A percentile compares a stretch with the other conserved stretches of the same genome.
phyloP scores from a whole-genome alignment of 2,113 vertebrate genomes.

The Caloenas nicobarica region DNA sequence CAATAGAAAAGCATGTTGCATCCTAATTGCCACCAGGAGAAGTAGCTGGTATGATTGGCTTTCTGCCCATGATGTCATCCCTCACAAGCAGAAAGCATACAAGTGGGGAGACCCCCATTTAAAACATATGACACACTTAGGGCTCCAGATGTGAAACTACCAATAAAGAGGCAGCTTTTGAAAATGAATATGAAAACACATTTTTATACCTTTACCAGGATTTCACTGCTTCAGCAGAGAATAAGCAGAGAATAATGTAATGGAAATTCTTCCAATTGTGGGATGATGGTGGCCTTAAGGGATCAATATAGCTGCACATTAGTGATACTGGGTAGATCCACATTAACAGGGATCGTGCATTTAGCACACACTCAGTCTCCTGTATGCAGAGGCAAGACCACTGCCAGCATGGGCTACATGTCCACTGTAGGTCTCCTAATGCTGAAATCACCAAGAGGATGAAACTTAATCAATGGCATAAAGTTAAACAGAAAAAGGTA shows the following conservation, averaged over 20 bases:
- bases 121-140: not conserved
- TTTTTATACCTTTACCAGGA: not conserved
- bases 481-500: not conserved
- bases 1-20: not conserved
- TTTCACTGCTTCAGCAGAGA: not conserved
- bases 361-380: not conserved
- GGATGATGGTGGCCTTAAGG: not conserved
- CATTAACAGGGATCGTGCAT: not conserved
- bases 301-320: not conserved
- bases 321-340: not conserved
- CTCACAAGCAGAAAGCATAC: not conserved
- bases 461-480: not conserved
- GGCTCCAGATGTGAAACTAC: not conserved
- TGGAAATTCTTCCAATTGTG: not conserved
- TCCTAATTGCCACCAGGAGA: not conserved
- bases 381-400: accelerated
- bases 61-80: not conserved
- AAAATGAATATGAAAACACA: not conserved
- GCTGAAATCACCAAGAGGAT: not conserved
- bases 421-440: not conserved
- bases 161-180: not conserved
- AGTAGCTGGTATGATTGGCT: not conserved
- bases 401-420: not conserved
- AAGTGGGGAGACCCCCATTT: not conserved
- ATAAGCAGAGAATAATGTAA: too few relatives aligned